Evolutionary conservation across 2,113 vertebrate genomes (phyloP).

Genomic region (Galeopterus variegatus): DNA sequence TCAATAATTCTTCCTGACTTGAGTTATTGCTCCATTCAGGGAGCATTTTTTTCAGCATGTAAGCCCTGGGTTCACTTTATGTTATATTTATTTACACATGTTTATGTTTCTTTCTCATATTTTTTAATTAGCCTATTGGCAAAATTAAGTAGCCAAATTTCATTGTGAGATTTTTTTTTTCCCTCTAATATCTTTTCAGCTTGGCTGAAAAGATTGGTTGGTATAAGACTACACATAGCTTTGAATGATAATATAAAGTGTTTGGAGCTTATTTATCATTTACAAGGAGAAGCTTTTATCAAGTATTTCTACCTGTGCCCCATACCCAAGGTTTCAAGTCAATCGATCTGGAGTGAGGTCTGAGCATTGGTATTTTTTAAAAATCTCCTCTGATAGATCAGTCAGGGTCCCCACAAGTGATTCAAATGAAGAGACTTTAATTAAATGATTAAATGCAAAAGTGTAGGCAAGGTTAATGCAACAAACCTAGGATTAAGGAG

Average conservation of each 20-base stretch:
- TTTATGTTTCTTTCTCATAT: background rate
- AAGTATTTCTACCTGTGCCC: background rate
- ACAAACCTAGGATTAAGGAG: background rate
- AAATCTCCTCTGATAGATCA: background rate
- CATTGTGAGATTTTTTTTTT: background rate
- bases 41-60: background rate
- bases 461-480: background rate
- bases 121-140: constrained; percentile 26
- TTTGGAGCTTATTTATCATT: constrained; percentile 21
- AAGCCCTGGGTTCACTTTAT: background rate
- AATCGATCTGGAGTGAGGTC: background rate
- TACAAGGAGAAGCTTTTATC: background rate
- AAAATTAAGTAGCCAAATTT: background rate
- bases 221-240: background rate
- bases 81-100: background rate
- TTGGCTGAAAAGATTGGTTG: background rate
- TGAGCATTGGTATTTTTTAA: background rate
- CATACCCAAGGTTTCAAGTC: background rate
- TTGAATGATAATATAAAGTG: background rate
- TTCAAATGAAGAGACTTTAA: background rate
- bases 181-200: background rate
- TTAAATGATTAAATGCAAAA: background rate
- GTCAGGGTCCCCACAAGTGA: background rate
- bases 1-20: background rate
- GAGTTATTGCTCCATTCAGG: background rate